phyloP scores from a whole-genome alignment of 2,888 invertebrate genomes.

The Ophraella communa region DNA sequence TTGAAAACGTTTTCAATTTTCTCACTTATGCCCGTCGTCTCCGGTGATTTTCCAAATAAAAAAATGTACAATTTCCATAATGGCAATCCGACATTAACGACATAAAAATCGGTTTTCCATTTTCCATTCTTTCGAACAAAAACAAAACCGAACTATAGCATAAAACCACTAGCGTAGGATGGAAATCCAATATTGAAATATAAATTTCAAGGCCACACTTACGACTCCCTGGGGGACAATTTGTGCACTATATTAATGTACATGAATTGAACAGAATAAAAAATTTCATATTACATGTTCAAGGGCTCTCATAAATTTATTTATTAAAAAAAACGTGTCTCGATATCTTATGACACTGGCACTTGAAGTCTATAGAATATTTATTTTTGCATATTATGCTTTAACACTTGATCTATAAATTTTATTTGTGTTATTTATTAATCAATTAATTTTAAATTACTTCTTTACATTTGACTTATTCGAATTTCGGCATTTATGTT shows the following conservation, averaged over 20 bases:
- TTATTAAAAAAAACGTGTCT: too few species aligned
- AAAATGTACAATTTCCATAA: conserved; percentile 29
- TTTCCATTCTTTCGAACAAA: conserved; percentile 21
- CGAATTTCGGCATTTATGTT: too few species aligned
- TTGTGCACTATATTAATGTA: neutral
- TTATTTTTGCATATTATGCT: too few species aligned
- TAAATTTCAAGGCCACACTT: neutral
- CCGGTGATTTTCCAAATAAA: conserved; percentile 12
- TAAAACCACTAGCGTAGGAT: neutral
- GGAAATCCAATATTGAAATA: conserved; percentile 5
- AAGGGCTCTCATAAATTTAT: too few species aligned
- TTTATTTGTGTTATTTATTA: too few species aligned
- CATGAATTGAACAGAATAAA: too few species aligned
- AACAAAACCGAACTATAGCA: conserved; percentile 12
- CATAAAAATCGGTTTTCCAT: conserved; percentile 27
- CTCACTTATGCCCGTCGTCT: conserved; percentile 12
- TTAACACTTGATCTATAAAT: too few species aligned
- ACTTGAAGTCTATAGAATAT: too few species aligned
- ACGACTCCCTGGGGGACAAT: neutral
- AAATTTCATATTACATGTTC: too few species aligned
- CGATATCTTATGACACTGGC: too few species aligned
- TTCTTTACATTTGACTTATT: too few species aligned
- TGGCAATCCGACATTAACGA: conserved; percentile 28
- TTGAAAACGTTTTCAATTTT: conserved; percentile 20
- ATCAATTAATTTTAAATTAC: too few species aligned